These are phyloP conservation scores for Xestia c-nigrum DNA, from an alignment of 2,888 invertebrate species.

Conservation along the genomic window DNA sequence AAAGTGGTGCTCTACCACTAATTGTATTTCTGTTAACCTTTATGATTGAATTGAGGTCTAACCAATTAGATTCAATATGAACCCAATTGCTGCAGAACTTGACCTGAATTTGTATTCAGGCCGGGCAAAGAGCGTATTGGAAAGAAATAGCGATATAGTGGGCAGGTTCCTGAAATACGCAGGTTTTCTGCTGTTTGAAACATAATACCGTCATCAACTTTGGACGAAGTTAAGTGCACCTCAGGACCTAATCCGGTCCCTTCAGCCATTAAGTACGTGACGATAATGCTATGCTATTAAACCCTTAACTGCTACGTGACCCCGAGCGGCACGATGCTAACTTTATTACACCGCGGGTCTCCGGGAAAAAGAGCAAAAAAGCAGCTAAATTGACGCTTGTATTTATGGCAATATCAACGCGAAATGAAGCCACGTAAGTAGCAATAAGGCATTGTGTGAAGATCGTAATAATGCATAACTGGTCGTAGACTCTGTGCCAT, in stretches of 20 bases:
- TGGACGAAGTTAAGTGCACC: slow-evolving; percentile 42
- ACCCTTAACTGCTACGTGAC: slow-evolving; percentile 59
- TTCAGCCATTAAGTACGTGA: slow-evolving; percentile 54
- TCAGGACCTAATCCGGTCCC: slow-evolving; percentile 39
- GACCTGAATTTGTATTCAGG: slow-evolving; percentile 52
- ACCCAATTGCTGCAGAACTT: slow-evolving; percentile 52
- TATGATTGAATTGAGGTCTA: slow-evolving; percentile 57
- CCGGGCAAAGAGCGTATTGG: slow-evolving; percentile 34
- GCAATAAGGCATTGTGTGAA: slow-evolving; percentile 64
- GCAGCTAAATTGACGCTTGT: slow-evolving; percentile 41
- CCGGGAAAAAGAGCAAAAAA: slow-evolving; percentile 40
- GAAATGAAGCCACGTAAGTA: slow-evolving; percentile 54
- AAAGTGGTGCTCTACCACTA: slow-evolving; percentile 36
- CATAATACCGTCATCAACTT: slow-evolving; percentile 48
- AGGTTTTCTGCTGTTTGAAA: slow-evolving; percentile 13
- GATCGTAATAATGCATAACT: slow-evolving; percentile 61
- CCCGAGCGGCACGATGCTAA: slow-evolving; percentile 41
- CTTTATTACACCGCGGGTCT: slow-evolving; percentile 51
- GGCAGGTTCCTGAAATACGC: not conserved
- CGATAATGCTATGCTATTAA: slow-evolving; percentile 58
- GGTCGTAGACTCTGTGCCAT: slow-evolving; percentile 55
- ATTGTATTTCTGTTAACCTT: slow-evolving; percentile 57
- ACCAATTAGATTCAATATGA: slow-evolving; percentile 53
- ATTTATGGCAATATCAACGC: slow-evolving; percentile 54
- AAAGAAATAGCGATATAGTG: slow-evolving; percentile 31